Evolutionary conservation across 2,797 vertebrate species (phyloP), one percentile per base, ranked within the genome.

Genomic region (Hafferia zeledoni): DNA sequence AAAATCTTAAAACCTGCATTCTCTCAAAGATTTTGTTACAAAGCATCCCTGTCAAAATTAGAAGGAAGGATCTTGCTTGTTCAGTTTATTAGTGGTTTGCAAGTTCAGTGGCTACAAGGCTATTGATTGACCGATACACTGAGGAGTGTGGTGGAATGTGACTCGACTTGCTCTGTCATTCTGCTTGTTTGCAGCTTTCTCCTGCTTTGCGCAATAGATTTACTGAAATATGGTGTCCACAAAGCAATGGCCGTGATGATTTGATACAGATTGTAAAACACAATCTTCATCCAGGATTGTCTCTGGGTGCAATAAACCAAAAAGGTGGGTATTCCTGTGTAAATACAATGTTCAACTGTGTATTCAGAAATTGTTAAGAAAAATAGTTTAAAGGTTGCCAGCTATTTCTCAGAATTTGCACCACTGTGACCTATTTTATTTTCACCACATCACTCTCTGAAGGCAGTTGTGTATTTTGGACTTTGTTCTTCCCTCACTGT

Each of bases 161-260:
- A 79, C 16, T 35, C 43, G 28, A 80, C 27, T 55, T 80, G 16
- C 55, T 71, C 1, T 84, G 10, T 89, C 5, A 1, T 43, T 96
- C 43, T 93, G 44, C 71, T 93, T 82, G 15, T 59, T 95, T 93
- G 30, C 96, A 99, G 99, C 98, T 99, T 18, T 99, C 99, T 57
- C 99, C 99, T 70, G 99, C 99, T 0, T 97, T 99, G 84, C 98
- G 99, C 95, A 99, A 99, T 96, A 98, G 99, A 49, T 99, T 99
- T 96, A 99, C 99, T 9, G 99, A 99, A 97, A 98, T 99, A 97
- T 99, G 99, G 99, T 99, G 99, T 93, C 99, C 99, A 22, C 99
- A 99, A 91, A 99, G 97, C 94, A 99, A 98, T 95, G 98, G 95
- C 67, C 98, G 98, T 28, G 94, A 97, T 43, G 99, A 99, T 97